These are phyloP conservation scores for Coronaproctus castanopsis DNA, from an alignment of 2,888 invertebrate species.

Conservation along the genomic window DNA sequence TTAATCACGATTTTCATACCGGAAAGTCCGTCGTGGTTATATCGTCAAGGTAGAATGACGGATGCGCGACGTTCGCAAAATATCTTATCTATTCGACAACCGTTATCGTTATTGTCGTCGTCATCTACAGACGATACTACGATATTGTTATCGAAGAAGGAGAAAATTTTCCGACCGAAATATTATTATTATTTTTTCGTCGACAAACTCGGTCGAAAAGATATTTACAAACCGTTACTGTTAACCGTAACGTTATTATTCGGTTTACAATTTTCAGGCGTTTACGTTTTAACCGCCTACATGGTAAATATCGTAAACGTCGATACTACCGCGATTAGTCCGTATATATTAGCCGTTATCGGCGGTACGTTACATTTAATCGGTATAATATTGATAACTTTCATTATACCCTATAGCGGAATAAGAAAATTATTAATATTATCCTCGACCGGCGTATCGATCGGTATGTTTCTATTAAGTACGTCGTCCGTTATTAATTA, in stretches of 20 bases:
- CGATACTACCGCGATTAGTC: background rate
- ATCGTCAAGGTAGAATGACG: constrained; percentile 28
- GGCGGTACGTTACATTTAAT: constrained; percentile 1
- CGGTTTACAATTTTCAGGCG: constrained; percentile 36
- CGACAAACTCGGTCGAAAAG: constrained; percentile 12
- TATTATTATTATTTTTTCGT: background rate
- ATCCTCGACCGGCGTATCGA: constrained; percentile 36
- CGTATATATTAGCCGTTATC: constrained; percentile 2
- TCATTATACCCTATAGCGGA: constrained; percentile 29
- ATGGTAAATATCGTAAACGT: constrained; percentile 30
- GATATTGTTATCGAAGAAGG: background rate
- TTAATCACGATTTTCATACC: constrained; percentile 29
- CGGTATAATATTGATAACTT: constrained; percentile 1
- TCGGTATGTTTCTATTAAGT: constrained; percentile 32
- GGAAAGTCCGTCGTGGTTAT: constrained; percentile 36
- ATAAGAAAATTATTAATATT: constrained; percentile 35
- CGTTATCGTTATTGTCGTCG: constrained; percentile 2
- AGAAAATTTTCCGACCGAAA: background rate
- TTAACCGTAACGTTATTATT: constrained; percentile 32
- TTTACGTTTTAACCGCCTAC: constrained; percentile 35
- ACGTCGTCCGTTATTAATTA: constrained; percentile 11
- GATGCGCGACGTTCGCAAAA: constrained; percentile 27
- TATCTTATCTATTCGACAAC: constrained; percentile 18
- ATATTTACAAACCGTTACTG: constrained; percentile 29
- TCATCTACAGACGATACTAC: background rate